Evolutionary conservation across 2,113 vertebrate genomes (phyloP).

Genomic region (Vicugna pacos): DNA sequence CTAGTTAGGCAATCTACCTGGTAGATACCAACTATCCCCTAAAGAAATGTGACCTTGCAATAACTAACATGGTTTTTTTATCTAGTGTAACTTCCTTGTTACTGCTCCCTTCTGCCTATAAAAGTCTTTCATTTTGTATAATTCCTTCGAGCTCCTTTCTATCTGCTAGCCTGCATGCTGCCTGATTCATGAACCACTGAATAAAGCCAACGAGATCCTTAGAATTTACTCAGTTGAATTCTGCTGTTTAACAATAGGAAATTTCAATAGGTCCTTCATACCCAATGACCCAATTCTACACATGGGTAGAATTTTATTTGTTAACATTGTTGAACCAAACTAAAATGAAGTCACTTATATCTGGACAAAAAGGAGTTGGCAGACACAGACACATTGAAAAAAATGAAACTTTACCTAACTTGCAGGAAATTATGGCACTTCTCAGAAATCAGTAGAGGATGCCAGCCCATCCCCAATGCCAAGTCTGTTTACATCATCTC

Average conservation of each 20-base stretch:
- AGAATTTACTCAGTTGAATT: not conserved
- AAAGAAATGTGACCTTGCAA: not conserved
- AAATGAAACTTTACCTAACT: not conserved
- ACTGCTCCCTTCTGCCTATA: not conserved
- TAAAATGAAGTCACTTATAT: not conserved
- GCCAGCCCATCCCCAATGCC: fast-evolving
- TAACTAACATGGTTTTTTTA: not conserved
- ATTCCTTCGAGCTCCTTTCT: not conserved
- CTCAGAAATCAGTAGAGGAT: not conserved
- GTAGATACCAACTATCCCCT: fast-evolving
- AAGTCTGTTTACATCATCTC: not conserved
- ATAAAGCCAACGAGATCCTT: not conserved
- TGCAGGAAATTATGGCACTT: not conserved
- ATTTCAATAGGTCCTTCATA: not conserved
- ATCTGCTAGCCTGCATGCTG: not conserved
- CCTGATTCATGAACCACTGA: not conserved
- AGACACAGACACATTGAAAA: not conserved
- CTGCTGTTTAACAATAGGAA: not conserved
- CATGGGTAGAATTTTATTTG: not conserved
- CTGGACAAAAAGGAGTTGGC: not conserved
- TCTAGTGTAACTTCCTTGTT: not conserved
- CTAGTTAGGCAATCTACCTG: not conserved
- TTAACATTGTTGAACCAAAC: not conserved
- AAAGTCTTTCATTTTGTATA: not conserved
- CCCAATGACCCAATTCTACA: not conserved